Base-by-base conservation (phyloP, 2,113 vertebrate species). In the Lampris incognitus region DNA sequence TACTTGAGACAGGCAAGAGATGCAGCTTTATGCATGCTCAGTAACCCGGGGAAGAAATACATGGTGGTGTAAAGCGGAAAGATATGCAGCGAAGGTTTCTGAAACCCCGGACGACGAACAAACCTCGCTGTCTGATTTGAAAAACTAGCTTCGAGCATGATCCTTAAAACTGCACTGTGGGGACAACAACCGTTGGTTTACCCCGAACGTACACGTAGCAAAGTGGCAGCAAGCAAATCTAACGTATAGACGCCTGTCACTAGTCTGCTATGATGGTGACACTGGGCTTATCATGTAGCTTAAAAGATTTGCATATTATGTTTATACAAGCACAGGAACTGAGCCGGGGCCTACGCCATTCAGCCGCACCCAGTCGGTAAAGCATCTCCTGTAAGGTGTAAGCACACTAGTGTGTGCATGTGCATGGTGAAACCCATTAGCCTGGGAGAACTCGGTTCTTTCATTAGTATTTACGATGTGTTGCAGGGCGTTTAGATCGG, bases 401-500 rank as follows among this genome's bases (percentile, higher is more conserved):
- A 39, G 67, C 42, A 65, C 57, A 51, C 60, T 37, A 52, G 46
- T 9, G 39, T 63, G 39, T 42, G 13, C 69, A 63, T 46, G 46
- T 66, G 58, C 83, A 88, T 88, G 24, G 24, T 24, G 90, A 90
- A 89, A 79, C 65, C 42, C 2, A 41, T 66, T 54, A 82, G 11
- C 42, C 66, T n/a, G 11, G 10, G 37, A 71, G 65, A 66, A 90
- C 90, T 88, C 63, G 85, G 69, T 44, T 82, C 84, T 87, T 24
- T 91, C 89, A 93, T 94, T 93, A 93, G 89, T 84, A 93, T 85
- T 91, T 92, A 78, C 64, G 60, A 61, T 68, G 85, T 78, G 91
- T 60, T 73, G 70, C 52, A 24, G 54, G 79, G 77, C 58, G 66
- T 84, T 82, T 84, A 75, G 82, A 44, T 81, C 84, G 77, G 70